phyloP scores from a whole-genome alignment of 2,888 invertebrate genomes.

The Adelphocoris suturalis region DNA sequence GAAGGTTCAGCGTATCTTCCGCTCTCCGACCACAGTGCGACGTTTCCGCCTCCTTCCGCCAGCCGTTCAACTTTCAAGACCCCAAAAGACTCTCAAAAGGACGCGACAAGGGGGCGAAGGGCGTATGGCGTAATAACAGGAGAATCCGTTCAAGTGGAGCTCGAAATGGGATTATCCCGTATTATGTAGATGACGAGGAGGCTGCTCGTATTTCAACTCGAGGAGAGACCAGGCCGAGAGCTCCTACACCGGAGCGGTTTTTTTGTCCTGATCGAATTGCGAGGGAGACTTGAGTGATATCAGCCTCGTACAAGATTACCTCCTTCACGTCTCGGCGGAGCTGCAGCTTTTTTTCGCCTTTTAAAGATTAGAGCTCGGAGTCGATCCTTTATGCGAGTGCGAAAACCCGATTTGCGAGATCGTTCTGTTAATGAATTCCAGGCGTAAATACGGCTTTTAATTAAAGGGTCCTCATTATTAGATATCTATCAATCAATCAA shows the following conservation, averaged over 20 bases:
- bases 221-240: background rate
- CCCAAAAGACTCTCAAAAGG: background rate
- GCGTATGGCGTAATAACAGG: conserved; percentile 9
- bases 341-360: no score
- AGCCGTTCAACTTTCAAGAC: no score
- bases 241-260: background rate
- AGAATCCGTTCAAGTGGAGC: conserved; percentile 22
- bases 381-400: no score
- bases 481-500: no score
- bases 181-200: background rate
- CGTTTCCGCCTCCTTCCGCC: no score
- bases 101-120: background rate
- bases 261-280: background rate
- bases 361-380: no score
- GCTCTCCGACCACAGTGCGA: no score
- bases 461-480: no score
- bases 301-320: conserved; percentile 21
- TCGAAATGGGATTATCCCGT: background rate
- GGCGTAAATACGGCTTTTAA: no score
- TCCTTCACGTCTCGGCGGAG: background rate
- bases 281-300: conserved; percentile 30
- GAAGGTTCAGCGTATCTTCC: no score
- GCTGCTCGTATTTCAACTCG: conserved; percentile 16
- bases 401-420: no score
- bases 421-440: no score